Evolutionary conservation across 2,797 vertebrate genomes (phyloP), one percentile per base, ranked within the genome.

Genomic region (Allobates femoralis): DNA sequence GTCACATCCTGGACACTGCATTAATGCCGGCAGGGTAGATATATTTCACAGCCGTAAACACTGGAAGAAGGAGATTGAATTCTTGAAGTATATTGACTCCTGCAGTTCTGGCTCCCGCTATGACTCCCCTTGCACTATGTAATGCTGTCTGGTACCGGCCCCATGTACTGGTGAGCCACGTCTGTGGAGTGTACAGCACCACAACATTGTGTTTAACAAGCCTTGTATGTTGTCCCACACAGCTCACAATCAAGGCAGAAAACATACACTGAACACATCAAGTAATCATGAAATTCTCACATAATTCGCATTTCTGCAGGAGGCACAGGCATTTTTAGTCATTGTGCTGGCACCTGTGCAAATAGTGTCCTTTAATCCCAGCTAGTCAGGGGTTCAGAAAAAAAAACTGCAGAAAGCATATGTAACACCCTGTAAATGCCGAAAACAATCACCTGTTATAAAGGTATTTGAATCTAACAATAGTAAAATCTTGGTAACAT

Each of bases 1-100:
- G 69, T 75, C 32, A 50, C 53, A 83, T 74, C 69, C 69, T 83
- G 81, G 11, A 83, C 46, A 74, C 3, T 50, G 66, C 50, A 83
- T 50, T 46, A 73, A 69, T 74, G 69, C 81, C 69, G 28, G 37
- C 66, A 26, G 67, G 80, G 50, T 11, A 73, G 30, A 74, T 74
- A 60, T n/a, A 62, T 6, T 58, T 73, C n/a, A 28, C 67, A 83
- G 81, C 46, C 55, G 32, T 74, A 19, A 46, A 83, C 67, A 41
- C 53, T 15, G 50, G 67, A 32, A 83, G 16, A 41, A 46, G 53
- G 23, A 74, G 53, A 83, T 28, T 74, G 55, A 50, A 74, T 41
- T 3, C 34, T n/a, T 34, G 51, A 23, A 32, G 4, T 58, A 73
- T 41, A 21, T 56, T 34, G 21, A 71, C 80, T 81, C 64, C 79